Evolutionary conservation across 2,113 vertebrate genomes (phyloP), one percentile per base, ranked within the genome.

Genomic region (Microcebus lehilahytsara): DNA sequence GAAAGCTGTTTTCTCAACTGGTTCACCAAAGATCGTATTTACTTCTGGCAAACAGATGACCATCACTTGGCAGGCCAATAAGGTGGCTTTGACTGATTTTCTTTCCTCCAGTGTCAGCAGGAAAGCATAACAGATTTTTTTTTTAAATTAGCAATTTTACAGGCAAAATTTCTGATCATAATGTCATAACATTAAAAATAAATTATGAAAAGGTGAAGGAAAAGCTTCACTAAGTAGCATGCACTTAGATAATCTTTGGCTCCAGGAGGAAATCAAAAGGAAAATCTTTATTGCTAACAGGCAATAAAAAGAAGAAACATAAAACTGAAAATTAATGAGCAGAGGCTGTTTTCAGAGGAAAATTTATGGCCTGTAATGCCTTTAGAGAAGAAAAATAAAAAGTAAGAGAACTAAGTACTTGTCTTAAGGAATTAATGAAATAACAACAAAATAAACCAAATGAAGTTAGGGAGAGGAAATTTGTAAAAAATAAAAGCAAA

Each of bases 131-230:
- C 20, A 86, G 27, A 32, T 40, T 66, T 60, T 95, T 95, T 46
- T 83, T 84, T n/a, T n/a, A 25, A 78, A 74, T 60, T 80, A 80
- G 40, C 34, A 85, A 83, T 58, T 88, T 85, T 69, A 80, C 9
- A 58, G 25, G 25, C 17, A 91, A 94, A 86, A 32, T 34, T 69
- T 84, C 51, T 81, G 12, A 92, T 88, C 64, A 71, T 85, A 64
- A 46, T 60, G 46, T 74, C 94, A 66, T 67, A 60, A 56, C 23
- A 90, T 66, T 92, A 88, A 95, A 97, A 93, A 83, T 85, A 64
- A 81, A 66, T 51, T 64, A 75, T 32, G 86, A 22, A 91, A 85
- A 95, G 25, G 20, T 58, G 19, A 85, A 40, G 22, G 34, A 53
- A 92, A 93, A 20, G 77, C 20, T 80, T 85, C 67, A 74, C 37